Conservation (phyloP, 35 echinoderm and acorn worm species). For the Lytechinus pictus region DNA sequence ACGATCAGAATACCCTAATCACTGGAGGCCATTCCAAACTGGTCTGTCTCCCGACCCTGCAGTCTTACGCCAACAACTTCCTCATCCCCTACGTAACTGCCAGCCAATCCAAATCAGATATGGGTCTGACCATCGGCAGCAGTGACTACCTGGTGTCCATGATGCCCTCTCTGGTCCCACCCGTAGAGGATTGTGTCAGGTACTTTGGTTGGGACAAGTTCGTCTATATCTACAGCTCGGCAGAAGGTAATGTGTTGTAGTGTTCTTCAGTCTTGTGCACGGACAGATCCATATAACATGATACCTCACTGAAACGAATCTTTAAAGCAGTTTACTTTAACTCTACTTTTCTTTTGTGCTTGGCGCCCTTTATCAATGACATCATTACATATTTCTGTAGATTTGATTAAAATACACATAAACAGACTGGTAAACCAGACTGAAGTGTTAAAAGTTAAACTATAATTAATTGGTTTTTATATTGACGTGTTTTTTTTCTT, state of each 20-base stretch:
- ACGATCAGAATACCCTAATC: constrained; percentile 12
- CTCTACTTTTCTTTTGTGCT: too few species aligned
- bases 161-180: constrained; percentile 70
- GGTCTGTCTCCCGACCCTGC: constrained; percentile 24
- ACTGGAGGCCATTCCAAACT: constrained; percentile 27
- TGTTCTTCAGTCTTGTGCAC: too few species aligned
- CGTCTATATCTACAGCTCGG: constrained; percentile 76
- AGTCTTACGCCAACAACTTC: constrained; percentile 58
- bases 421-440: too few species aligned
- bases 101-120: constrained; percentile 56
- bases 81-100: constrained; percentile 60
- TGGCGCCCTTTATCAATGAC: too few species aligned
- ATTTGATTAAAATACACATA: too few species aligned
- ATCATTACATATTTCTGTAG: too few species aligned
- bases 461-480: too few species aligned
- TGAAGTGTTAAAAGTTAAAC: too few species aligned
- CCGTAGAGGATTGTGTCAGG: constrained; percentile 60
- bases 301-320: too few species aligned
- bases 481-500: too few species aligned
- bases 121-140: constrained; percentile 6
- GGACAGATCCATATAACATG: too few species aligned
- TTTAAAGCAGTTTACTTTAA: too few species aligned
- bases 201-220: constrained; percentile 79
- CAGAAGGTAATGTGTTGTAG: constrained; percentile 55
- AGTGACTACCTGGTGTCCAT: constrained; percentile 79